phyloP scores from a whole-genome alignment of 2,888 invertebrate genomes.

The Hemaris fuciformis region DNA sequence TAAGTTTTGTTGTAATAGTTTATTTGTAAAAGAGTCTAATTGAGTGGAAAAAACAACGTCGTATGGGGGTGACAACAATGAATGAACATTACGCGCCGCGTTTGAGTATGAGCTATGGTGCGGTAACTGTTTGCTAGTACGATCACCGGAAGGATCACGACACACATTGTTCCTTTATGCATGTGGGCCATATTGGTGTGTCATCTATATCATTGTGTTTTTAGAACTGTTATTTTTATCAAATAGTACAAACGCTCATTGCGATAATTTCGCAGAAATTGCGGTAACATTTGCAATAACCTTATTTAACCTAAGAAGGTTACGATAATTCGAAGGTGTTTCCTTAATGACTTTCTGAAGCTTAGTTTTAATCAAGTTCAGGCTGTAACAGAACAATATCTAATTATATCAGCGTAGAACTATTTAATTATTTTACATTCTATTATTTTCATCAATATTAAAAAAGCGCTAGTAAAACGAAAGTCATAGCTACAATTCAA shows the following conservation, averaged over 20 bases:
- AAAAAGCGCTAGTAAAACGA: too few relatives aligned
- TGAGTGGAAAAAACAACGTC: background rate
- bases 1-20: too few relatives aligned
- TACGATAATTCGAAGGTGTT: too few relatives aligned
- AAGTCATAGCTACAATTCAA: too few relatives aligned
- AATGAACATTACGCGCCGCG: slow-evolving; percentile 7
- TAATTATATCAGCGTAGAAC: too few relatives aligned
- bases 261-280: background rate
- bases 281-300: background rate
- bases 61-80: slow-evolving; percentile 44
- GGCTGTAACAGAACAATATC: too few relatives aligned
- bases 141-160: slow-evolving; percentile 61
- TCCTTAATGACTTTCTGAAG: too few relatives aligned
- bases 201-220: slow-evolving; percentile 52
- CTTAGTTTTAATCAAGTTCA: too few relatives aligned
- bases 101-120: slow-evolving; percentile 41
- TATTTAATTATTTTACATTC: too few relatives aligned
- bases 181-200: slow-evolving; percentile 49
- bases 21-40: background rate
- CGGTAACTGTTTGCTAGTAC: slow-evolving; percentile 44
- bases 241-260: background rate
- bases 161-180: slow-evolving; percentile 49
- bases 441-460: too few relatives aligned
- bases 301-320: too few relatives aligned
- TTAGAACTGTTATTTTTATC: slow-evolving; percentile 52